A percentile compares a stretch with the other conserved stretches of the same genome.
Evolutionary conservation across 1,140 invertebrate species (phyloP).

Genomic region (Euwallacea fornicatus): DNA sequence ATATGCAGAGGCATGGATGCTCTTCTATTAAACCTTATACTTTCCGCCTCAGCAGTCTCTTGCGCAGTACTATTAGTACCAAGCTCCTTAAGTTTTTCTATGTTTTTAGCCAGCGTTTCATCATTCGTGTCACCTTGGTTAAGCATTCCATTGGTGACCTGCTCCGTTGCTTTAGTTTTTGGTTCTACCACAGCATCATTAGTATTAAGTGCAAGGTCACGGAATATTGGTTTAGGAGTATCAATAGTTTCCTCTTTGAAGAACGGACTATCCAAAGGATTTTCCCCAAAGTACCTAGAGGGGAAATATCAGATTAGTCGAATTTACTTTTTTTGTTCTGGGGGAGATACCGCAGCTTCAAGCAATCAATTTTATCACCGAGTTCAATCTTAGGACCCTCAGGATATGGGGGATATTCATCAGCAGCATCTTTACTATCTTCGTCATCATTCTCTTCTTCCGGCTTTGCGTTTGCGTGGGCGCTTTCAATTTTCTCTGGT

Average conservation of each 20-base stretch:
- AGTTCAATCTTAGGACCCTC: constrained; percentile 56
- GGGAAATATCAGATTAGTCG: neutral
- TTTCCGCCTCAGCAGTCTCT: constrained; percentile 25
- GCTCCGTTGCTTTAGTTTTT: neutral
- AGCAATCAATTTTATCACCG: constrained; percentile 74
- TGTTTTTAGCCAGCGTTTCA: neutral
- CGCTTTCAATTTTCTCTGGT: constrained; percentile 58
- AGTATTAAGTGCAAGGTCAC: constrained; percentile 1
- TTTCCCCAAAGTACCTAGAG: constrained; percentile 66
- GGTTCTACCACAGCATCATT: neutral
- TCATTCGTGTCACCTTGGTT: constrained; percentile 1
- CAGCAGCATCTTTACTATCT: constrained; percentile 19
- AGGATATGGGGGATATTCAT: constrained; percentile 40
- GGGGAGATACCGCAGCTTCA: constrained; percentile 57
- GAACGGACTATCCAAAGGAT: constrained; percentile 74
- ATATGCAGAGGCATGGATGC: neutral
- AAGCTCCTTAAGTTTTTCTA: neutral
- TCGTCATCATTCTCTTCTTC: constrained; percentile 43
- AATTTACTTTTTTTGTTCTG: no score
- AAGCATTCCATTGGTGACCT: constrained; percentile 12
- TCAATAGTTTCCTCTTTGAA: constrained; percentile 62
- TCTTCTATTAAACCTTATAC: neutral
- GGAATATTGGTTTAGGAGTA: constrained; percentile 42
- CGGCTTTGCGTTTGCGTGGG: constrained; percentile 43
- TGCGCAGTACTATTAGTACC: neutral